Evolutionary conservation across 2,113 vertebrate genomes (phyloP), one percentile per base, ranked within the genome.

Genomic region (Ceratotherium simum): DNA sequence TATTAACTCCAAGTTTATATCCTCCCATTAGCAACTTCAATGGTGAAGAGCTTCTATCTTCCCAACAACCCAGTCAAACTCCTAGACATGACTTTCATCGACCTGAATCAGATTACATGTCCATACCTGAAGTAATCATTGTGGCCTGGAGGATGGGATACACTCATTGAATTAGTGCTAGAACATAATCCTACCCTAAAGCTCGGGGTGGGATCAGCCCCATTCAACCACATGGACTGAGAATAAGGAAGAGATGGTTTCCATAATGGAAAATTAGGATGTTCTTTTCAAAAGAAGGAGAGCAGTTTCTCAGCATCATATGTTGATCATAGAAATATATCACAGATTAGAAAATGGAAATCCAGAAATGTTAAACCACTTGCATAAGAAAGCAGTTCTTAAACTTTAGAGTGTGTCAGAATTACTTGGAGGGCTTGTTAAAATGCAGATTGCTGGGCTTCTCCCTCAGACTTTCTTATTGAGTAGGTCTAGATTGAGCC

Each of bases 241-340:
- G 39, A 70, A 84, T n/a, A 80, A 31, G 5, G 36, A 80, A 88
- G 36, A 97, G 11, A 13, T 91, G 33, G 12, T 46, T 97, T 94
- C n/a, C 33, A 76, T 65, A 56, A 67, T 46, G 16, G 36, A 48
- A 89, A 84, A 95, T 56, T 21, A 80, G 21, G 33, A 10, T 75
- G 39, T 5, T 84, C 23, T 91, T 83, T 80, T 46, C 39, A 65
- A 95, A 94, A 90, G 36, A 67, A 67, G 1, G 27, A 6, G 2
- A 79, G 6, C 9, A 70, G 51, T 29, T 81, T 80, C n/a, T 60
- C 18, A 42, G 6, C 17, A 89, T 88, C 25, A 69, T 21, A 73
- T 10, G 12, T 39, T 93, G 31, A 76, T 36, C 18, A 85, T 0
- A 81, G 6, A 62, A 91, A 75, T 69, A 10, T 39, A 72, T 62